Conservation (phyloP, 1,140 invertebrate species). For the Wiebesia pumilae region DNA sequence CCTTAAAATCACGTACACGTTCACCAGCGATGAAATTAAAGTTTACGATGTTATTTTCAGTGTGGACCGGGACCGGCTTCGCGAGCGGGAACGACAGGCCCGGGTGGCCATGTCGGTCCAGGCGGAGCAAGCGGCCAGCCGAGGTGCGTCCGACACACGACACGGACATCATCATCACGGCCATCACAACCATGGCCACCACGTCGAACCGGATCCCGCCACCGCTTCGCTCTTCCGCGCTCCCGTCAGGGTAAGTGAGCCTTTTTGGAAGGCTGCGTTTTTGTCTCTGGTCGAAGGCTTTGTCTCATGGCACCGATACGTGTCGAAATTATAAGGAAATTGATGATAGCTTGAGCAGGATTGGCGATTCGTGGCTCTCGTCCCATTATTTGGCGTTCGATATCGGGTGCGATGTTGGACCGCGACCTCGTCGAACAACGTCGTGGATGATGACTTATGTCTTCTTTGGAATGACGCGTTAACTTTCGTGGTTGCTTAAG, state of each 20-base stretch:
- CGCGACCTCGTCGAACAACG: too few species aligned
- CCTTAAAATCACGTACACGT: too few species aligned
- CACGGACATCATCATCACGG: slow-evolving; percentile 72
- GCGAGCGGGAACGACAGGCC: slow-evolving; percentile 83
- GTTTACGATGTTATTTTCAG: slow-evolving; percentile 71
- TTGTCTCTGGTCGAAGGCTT: too few species aligned
- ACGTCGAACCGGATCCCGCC: slow-evolving; percentile 61
- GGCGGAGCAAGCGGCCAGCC: slow-evolving; percentile 77
- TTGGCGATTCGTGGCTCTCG: too few species aligned
- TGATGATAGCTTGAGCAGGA: background rate
- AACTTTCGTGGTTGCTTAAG: too few species aligned
- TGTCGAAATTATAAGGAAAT: background rate
- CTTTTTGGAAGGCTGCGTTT: too few species aligned
- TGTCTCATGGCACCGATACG: too few species aligned
- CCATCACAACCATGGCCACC: slow-evolving; percentile 64
- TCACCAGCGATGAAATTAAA: background rate
- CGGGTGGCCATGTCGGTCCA: slow-evolving; percentile 82
- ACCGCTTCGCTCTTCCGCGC: slow-evolving; percentile 64
- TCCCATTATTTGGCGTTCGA: too few species aligned
- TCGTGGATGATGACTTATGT: background rate
- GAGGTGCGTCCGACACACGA: slow-evolving; percentile 77
- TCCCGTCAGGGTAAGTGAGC: slow-evolving; percentile 68
- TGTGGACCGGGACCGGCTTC: slow-evolving; percentile 83
- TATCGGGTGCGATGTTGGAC: too few species aligned
- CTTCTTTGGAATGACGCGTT: background rate